Percentiles rank a stretch among this genome's conserved stretches.
phyloP scores from a whole-genome alignment of 2,888 invertebrate genomes.

The Drosophila fungiperda region DNA sequence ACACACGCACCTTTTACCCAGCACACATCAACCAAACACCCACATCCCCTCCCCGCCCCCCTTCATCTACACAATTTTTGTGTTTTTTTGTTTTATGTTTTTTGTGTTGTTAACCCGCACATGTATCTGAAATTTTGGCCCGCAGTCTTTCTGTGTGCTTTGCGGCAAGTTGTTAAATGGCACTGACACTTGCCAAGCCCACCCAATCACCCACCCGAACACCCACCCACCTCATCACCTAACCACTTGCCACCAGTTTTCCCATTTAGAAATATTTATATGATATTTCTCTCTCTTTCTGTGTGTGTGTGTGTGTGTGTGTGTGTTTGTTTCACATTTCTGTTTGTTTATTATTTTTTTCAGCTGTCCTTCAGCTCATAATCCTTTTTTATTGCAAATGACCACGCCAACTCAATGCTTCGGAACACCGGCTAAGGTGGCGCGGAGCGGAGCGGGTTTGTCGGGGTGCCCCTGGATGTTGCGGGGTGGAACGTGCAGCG shows the following conservation, averaged over 20 bases:
- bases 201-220: neutral
- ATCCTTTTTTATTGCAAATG: conserved; percentile 80
- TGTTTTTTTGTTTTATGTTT: conserved; percentile 6
- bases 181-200: conserved; percentile 69
- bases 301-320: conserved; percentile 10
- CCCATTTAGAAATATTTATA: conserved; percentile 75
- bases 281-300: conserved; percentile 27
- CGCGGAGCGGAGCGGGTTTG: neutral
- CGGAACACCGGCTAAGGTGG: conserved; percentile 46
- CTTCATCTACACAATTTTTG: neutral
- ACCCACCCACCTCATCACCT: neutral
- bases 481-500: conserved; percentile 2
- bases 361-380: conserved; percentile 78
- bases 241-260: conserved; percentile 1
- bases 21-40: neutral
- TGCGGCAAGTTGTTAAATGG: conserved; percentile 74
- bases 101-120: conserved; percentile 33
- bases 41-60: neutral
- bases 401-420: conserved; percentile 73
- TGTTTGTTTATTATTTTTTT: conserved; percentile 36
- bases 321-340: conserved; percentile 15
- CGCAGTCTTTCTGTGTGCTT: conserved; percentile 45
- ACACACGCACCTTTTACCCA: conserved; percentile 59
- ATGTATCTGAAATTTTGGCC: conserved; percentile 30
- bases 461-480: neutral